A percentile compares a stretch with the other conserved stretches of the same genome.
Conservation (phyloP, 2,113 vertebrate genomes). For the Uria lomvia region DNA sequence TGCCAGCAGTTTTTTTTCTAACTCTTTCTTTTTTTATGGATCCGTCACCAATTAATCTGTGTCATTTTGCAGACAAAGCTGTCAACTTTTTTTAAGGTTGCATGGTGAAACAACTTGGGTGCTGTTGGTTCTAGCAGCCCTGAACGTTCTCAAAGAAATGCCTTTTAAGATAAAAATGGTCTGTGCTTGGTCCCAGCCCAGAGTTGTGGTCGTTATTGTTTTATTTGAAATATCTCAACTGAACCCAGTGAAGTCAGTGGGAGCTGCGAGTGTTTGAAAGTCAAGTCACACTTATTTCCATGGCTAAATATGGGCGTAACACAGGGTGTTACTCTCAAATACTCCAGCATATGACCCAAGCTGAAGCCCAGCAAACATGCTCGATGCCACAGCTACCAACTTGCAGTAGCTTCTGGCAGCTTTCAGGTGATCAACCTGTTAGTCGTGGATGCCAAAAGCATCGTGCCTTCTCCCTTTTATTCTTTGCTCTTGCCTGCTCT, state of each 20-base stretch:
- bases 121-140: neutral
- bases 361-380: neutral
- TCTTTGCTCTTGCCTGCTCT: neutral
- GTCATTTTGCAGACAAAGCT: neutral
- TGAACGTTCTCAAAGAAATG: conserved; percentile 30
- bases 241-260: neutral
- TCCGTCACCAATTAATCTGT: neutral
- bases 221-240: neutral
- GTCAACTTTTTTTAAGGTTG: neutral
- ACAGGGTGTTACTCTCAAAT: neutral
- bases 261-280: neutral
- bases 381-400: fast-evolving
- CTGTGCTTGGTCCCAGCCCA: neutral
- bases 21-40: neutral
- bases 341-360: neutral
- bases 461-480: neutral
- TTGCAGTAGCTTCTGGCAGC: neutral
- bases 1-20: neutral
- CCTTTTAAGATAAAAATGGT: conserved; percentile 54
- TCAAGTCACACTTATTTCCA: neutral
- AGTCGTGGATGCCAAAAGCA: neutral
- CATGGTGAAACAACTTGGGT: neutral
- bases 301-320: conserved; percentile 35
- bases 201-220: neutral
- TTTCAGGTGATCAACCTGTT: neutral